phyloP scores from a whole-genome alignment of 1,140 invertebrate genomes.

The Diuraphis noxia region DNA sequence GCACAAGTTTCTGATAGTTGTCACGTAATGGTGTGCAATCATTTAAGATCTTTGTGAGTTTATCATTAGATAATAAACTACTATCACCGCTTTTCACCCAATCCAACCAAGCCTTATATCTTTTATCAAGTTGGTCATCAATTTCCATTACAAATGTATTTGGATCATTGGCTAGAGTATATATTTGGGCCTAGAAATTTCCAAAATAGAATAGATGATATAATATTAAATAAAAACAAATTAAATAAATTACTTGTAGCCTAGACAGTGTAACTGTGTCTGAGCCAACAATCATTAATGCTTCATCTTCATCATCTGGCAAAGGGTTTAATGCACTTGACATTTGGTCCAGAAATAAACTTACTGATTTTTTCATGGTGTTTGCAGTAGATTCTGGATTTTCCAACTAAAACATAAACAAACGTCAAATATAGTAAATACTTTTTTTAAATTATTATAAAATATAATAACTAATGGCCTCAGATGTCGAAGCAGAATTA shows the following conservation, averaged over 20 bases:
- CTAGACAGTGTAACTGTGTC: conserved; percentile 66
- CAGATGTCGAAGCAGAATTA: no score
- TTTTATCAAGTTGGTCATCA: conserved; percentile 58
- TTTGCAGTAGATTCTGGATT: conserved; percentile 70
- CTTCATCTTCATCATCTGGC: conserved; percentile 72
- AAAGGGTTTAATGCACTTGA: conserved; percentile 70
- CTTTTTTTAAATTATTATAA: not conserved
- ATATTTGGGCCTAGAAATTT: conserved; percentile 57
- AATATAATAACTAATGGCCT: no score
- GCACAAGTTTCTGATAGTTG: conserved; percentile 57
- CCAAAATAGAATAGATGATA: not conserved
- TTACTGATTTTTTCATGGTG: conserved; percentile 72
- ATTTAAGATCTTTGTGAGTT: conserved; percentile 56
- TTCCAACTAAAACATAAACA: conserved; percentile 65
- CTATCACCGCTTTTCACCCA: conserved; percentile 62
- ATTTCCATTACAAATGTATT: conserved; percentile 62
- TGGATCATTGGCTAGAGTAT: conserved; percentile 61
- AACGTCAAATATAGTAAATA: not conserved
- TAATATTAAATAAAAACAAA: not conserved
- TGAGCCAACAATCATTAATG: conserved; percentile 67
- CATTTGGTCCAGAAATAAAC: conserved; percentile 67
- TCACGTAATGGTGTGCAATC: conserved; percentile 57
- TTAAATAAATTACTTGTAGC: conserved; percentile 62
- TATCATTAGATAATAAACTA: conserved; percentile 60
- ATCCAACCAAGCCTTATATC: conserved; percentile 63